Percentiles rank a stretch among this genome's conserved stretches.
Evolutionary conservation across 1,140 invertebrate species (phyloP).

Genomic region (Drosophila quadrilineata): DNA sequence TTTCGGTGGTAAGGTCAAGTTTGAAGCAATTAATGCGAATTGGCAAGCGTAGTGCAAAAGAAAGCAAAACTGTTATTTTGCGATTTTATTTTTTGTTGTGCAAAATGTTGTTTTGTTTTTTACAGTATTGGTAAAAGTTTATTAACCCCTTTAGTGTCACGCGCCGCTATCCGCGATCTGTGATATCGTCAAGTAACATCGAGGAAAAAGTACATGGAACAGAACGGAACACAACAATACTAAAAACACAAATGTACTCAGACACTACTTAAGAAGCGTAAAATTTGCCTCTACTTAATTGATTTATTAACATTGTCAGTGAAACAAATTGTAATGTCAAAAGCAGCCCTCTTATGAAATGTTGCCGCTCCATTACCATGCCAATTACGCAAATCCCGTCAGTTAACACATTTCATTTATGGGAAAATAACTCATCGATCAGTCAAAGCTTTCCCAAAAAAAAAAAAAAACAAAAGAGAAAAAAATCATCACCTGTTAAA

Average conservation of each 20-base stretch:
- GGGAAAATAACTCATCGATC: conserved; percentile 27
- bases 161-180: conserved; percentile 36
- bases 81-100: conserved; percentile 27
- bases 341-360: conserved; percentile 34
- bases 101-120: conserved; percentile 33
- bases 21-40: conserved; percentile 61
- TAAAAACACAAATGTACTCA: conserved; percentile 2
- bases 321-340: conserved; percentile 31
- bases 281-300: conserved; percentile 58
- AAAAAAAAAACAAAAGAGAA: too few relatives aligned
- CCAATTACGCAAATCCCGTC: conserved; percentile 28
- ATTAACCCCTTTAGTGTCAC: conserved; percentile 61
- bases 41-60: conserved; percentile 54
- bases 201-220: conserved; percentile 13
- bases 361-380: conserved; percentile 1
- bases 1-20: conserved; percentile 74
- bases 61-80: conserved; percentile 61
- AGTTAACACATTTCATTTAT: conserved; percentile 41
- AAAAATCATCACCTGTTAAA: conserved; percentile 34
- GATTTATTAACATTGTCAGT: conserved; percentile 70
- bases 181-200: conserved; percentile 37
- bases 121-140: conserved; percentile 58
- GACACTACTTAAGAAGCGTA: conserved; percentile 36
- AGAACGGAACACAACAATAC: conserved; percentile 7
- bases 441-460: conserved; percentile 29